phyloP scores from a whole-genome alignment of 1,140 invertebrate species.

The Drosophila kurseongensis region DNA sequence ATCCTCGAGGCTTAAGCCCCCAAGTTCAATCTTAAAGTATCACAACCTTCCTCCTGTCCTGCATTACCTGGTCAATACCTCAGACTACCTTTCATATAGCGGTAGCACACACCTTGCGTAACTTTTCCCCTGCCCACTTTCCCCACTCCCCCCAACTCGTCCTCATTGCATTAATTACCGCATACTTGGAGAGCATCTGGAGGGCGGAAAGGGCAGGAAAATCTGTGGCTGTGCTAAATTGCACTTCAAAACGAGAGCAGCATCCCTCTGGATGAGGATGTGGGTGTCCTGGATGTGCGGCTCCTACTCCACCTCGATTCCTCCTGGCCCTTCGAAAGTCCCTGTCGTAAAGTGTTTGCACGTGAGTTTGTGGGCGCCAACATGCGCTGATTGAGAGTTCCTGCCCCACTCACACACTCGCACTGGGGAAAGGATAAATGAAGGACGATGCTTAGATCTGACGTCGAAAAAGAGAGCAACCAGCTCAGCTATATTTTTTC shows the following conservation, averaged over 20 bases:
- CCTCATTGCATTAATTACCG: slow-evolving; percentile 76
- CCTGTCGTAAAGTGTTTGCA: slow-evolving; percentile 78
- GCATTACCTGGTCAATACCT: slow-evolving; percentile 35
- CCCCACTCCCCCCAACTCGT: background rate
- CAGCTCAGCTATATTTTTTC: slow-evolving; percentile 24
- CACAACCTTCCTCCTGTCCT: background rate
- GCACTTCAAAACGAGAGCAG: slow-evolving; percentile 70
- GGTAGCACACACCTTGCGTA: slow-evolving; percentile 14
- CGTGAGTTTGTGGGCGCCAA: slow-evolving; percentile 77
- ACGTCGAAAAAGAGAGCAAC: slow-evolving; percentile 46
- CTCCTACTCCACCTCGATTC: slow-evolving; percentile 12
- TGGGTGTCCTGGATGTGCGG: slow-evolving; percentile 19
- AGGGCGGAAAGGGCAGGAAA: slow-evolving; percentile 28
- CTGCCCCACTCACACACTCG: slow-evolving; percentile 38
- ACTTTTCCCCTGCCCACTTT: slow-evolving; percentile 27
- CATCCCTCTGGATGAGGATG: slow-evolving; percentile 2
- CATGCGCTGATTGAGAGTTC: slow-evolving; percentile 79
- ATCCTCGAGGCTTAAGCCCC: background rate
- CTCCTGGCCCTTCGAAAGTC: slow-evolving; percentile 23
- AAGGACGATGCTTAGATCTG: slow-evolving; percentile 76
- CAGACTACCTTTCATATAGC: slow-evolving; percentile 8
- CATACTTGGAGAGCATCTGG: slow-evolving; percentile 56
- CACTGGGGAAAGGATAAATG: slow-evolving; percentile 71
- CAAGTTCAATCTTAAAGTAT: slow-evolving; percentile 7
- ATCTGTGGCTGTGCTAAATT: slow-evolving; percentile 78